Evolutionary conservation across 1,140 invertebrate genomes (phyloP).

Genomic region (Bombus pyrosoma): DNA sequence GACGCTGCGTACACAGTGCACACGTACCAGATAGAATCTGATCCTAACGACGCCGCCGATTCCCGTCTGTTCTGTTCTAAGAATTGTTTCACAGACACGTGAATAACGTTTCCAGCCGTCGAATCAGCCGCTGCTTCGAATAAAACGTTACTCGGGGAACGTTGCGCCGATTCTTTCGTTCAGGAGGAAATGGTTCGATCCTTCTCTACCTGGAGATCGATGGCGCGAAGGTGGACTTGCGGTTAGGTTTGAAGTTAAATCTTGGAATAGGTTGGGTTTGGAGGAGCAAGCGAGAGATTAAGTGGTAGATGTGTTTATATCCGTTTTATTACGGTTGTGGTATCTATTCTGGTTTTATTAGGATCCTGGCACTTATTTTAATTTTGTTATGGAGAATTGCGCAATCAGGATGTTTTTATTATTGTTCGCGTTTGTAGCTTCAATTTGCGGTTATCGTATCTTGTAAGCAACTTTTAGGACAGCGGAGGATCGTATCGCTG

Average conservation of each 20-base stretch:
- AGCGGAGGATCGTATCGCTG: too few relatives aligned
- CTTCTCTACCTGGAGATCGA: not conserved
- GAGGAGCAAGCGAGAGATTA: not conserved
- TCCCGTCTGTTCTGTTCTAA: not conserved
- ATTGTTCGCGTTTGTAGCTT: too few relatives aligned
- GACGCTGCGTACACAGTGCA: not conserved
- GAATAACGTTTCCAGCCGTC: slow-evolving; percentile 16
- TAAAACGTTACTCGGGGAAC: not conserved
- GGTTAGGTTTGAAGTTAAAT: not conserved
- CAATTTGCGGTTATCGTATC: too few relatives aligned
- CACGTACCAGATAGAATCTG: slow-evolving; percentile 17
- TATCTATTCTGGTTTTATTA: not conserved
- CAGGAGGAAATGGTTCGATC: not conserved
- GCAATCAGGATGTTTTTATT: too few relatives aligned
- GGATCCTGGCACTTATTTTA: not conserved
- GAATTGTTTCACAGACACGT: not conserved
- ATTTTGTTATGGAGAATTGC: not conserved
- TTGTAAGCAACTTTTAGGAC: too few relatives aligned
- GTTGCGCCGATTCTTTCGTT: not conserved
- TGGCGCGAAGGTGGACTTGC: not conserved
- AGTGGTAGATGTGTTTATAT: not conserved
- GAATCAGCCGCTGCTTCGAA: not conserved
- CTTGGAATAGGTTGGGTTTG: too few relatives aligned
- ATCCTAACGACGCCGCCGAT: not conserved
- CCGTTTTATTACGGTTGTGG: not conserved